A percentile compares a stretch with the other conserved stretches of the same genome.
phyloP scores from a whole-genome alignment of 2,888 invertebrate genomes.

The Cepaea hortensis region DNA sequence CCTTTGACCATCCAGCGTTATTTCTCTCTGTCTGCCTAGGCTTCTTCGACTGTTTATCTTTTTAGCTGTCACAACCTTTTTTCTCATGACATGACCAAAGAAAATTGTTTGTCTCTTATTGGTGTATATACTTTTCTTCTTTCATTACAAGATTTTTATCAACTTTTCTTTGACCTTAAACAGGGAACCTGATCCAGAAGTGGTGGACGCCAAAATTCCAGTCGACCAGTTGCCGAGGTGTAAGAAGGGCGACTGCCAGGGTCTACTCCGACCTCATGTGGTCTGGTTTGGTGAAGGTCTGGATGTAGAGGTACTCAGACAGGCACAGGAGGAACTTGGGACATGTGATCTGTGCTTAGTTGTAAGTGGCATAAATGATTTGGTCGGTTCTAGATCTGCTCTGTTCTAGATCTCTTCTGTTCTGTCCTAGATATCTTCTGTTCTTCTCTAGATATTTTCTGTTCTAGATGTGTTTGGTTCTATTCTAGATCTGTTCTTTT shows the following conservation, averaged over 20 bases:
- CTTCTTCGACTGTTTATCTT: no score
- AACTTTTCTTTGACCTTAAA: not conserved
- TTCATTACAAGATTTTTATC: no score
- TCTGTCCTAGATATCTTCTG: no score
- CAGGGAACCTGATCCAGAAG: slow-evolving; percentile 82
- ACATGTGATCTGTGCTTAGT: slow-evolving; percentile 87
- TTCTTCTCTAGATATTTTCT: not conserved
- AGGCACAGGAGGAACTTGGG: slow-evolving; percentile 82
- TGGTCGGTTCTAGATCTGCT: not conserved
- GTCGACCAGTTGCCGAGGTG: slow-evolving; percentile 84
- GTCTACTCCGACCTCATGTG: slow-evolving; percentile 86
- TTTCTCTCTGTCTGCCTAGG: no score
- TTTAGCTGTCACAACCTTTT: no score
- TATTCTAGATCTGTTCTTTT: no score
- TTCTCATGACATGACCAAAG: no score
- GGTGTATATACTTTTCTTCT: no score
- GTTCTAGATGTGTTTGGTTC: no score
- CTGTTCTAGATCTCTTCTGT: not conserved
- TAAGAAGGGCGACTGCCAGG: slow-evolving; percentile 80
- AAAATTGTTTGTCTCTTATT: no score
- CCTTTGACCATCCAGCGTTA: no score
- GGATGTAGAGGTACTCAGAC: slow-evolving; percentile 80
- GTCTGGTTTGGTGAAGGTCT: slow-evolving; percentile 92
- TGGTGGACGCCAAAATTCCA: slow-evolving; percentile 80
- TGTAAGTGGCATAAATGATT: slow-evolving; percentile 67